Evolutionary conservation across 1,140 invertebrate genomes (phyloP).

Genomic region (Drosophila ercepeae): DNA sequence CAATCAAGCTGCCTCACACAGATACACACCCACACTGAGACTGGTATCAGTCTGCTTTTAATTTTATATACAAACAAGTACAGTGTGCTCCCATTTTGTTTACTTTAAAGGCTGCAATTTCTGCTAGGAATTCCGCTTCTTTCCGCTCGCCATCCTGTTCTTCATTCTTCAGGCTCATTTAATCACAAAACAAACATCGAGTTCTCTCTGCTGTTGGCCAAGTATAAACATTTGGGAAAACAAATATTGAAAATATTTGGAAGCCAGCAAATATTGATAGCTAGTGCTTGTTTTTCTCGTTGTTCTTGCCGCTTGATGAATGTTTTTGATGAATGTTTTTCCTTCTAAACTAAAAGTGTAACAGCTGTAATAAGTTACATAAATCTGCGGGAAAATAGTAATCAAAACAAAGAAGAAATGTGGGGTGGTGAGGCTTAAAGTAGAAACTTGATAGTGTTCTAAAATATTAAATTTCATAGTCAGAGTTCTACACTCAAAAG

Average conservation of each 20-base stretch:
- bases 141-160: constrained; percentile 18
- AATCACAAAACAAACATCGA: constrained; percentile 54
- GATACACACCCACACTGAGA: neutral
- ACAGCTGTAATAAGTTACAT: constrained; percentile 31
- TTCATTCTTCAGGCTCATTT: constrained; percentile 35
- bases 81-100: constrained; percentile 29
- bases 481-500: no score
- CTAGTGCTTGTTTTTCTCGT: neutral
- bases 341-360: constrained; percentile 24
- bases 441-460: no score
- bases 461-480: no score
- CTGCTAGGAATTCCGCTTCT: constrained; percentile 31
- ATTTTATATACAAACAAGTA: constrained; percentile 24
- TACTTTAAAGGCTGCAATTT: constrained; percentile 45
- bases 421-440: no score
- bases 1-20: constrained; percentile 18
- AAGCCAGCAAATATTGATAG: constrained; percentile 25
- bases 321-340: constrained; percentile 51
- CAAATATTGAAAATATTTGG: constrained; percentile 64
- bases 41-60: constrained; percentile 14
- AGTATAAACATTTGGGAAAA: constrained; percentile 61
- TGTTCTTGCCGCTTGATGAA: constrained; percentile 31
- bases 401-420: constrained; percentile 4
- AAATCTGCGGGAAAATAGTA: constrained; percentile 22
- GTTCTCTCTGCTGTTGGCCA: constrained; percentile 49